phyloP scores from a whole-genome alignment of 2,888 invertebrate genomes.

The Caenorhabditis angaria region DNA sequence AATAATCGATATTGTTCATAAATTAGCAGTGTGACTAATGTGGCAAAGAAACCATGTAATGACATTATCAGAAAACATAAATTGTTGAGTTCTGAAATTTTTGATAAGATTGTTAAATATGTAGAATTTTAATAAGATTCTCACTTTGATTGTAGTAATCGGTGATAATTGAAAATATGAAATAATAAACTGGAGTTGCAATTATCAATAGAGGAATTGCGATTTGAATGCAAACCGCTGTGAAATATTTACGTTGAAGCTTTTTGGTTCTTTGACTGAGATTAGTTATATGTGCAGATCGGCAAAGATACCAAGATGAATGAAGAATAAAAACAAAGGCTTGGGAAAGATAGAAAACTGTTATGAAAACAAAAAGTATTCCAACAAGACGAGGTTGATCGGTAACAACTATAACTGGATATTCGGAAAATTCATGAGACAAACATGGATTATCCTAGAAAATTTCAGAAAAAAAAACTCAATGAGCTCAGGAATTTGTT shows the following conservation, averaged over 20 bases:
- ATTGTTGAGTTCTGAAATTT: conserved; percentile 12
- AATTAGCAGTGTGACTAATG: conserved; percentile 16
- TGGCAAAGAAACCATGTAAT: conserved; percentile 18
- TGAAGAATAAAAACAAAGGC: background rate
- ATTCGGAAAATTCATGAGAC: background rate
- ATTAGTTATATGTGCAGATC: conserved; percentile 18
- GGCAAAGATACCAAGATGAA: conserved; percentile 18
- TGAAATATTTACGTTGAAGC: conserved; percentile 19
- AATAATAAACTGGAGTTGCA: conserved; percentile 13
- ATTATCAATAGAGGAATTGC: conserved; percentile 14
- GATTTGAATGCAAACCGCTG: conserved; percentile 19
- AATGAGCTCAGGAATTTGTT: no score
- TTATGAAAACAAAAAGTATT: conserved; percentile 5
- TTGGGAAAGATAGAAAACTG: conserved; percentile 18
- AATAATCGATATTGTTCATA: conserved; percentile 4
- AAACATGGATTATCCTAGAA: conserved; percentile 15
- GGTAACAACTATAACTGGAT: conserved; percentile 17
- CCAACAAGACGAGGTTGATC: conserved; percentile 14
- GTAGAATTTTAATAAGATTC: background rate
- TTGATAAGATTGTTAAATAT: conserved; percentile 4
- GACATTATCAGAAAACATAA: conserved; percentile 9
- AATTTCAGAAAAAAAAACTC: conserved; percentile 7
- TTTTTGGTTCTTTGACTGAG: conserved; percentile 13
- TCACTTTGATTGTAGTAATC: conserved; percentile 26
- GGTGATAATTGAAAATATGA: conserved; percentile 19